Evolutionary conservation across 2,888 invertebrate genomes (phyloP).

Genomic region (Rhagonycha fulva): DNA sequence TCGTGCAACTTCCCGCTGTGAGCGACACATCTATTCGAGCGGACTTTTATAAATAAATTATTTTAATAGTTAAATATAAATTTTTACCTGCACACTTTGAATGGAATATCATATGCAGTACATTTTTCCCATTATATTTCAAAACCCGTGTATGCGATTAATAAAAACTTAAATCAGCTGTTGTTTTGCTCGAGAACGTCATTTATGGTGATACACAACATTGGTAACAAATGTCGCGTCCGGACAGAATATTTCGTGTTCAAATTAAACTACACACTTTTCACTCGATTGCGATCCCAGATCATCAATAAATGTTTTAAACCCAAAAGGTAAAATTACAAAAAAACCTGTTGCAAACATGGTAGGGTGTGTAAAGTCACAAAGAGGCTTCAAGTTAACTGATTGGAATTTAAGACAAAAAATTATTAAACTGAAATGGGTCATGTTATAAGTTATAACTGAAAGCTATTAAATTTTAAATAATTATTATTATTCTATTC

Average conservation of each 20-base stretch:
- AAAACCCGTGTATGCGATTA: conserved; percentile 33
- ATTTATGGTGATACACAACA: conserved; percentile 32
- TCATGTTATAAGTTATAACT: not conserved
- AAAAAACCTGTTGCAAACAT: conserved; percentile 21
- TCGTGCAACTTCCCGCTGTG: conserved; percentile 46
- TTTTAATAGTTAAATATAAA: conserved; percentile 3
- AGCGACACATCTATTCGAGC: conserved; percentile 44
- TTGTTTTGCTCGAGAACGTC: conserved; percentile 30
- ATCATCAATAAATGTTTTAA: conserved; percentile 24
- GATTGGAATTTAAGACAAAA: not conserved
- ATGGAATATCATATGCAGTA: conserved; percentile 14
- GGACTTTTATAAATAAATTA: conserved; percentile 21
- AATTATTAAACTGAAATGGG: not conserved
- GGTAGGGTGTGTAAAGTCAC: not conserved
- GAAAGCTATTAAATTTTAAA: not conserved
- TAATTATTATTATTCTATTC: not conserved
- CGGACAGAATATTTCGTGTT: conserved; percentile 28
- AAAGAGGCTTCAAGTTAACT: not conserved
- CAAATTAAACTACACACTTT: not conserved
- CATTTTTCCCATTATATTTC: conserved; percentile 25
- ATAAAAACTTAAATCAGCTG: conserved; percentile 30
- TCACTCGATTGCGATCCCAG: not conserved
- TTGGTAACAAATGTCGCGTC: conserved; percentile 32
- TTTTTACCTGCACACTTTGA: conserved; percentile 15
- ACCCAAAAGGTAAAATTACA: not conserved